Conservation (phyloP, 1,140 invertebrate genomes). For the Panagrolaimus sp. region DNA sequence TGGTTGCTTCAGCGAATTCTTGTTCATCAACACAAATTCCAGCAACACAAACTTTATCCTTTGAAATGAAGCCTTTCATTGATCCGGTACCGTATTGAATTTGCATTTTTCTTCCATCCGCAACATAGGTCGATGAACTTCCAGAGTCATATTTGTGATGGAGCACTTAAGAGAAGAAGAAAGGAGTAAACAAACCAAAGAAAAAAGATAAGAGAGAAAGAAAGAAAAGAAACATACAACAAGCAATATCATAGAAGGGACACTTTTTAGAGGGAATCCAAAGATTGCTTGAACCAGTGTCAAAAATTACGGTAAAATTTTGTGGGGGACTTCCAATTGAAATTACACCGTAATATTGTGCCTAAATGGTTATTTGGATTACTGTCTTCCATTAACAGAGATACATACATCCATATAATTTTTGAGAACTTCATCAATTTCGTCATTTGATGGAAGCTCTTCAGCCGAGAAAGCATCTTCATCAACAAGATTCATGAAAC, state of each 20-base stretch:
- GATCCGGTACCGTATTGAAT: slow-evolving; percentile 93
- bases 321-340: slow-evolving; percentile 86
- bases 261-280: slow-evolving; percentile 97
- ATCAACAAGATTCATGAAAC: slow-evolving; percentile 24
- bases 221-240: slow-evolving; percentile 68
- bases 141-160: slow-evolving; percentile 90
- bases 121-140: slow-evolving; percentile 75
- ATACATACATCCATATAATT: slow-evolving; percentile 72
- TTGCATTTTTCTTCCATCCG: slow-evolving; percentile 83
- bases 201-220: slow-evolving; percentile 14
- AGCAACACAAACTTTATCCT: slow-evolving; percentile 50
- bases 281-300: slow-evolving; percentile 91
- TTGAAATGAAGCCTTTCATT: slow-evolving; percentile 85
- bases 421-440: slow-evolving; percentile 72
- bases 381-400: neutral
- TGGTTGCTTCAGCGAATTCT: slow-evolving; percentile 91
- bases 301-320: slow-evolving; percentile 89
- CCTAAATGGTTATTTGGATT: slow-evolving; percentile 65
- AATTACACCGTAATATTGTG: slow-evolving; percentile 94
- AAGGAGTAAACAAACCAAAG: neutral
- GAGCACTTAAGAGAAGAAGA: slow-evolving; percentile 66
- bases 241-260: slow-evolving; percentile 84
- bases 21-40: slow-evolving; percentile 64
- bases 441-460: slow-evolving; percentile 12
- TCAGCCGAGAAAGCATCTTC: slow-evolving; percentile 20